Evolutionary conservation across 2,797 vertebrate genomes (phyloP).

Genomic region (Glossophaga mutica): DNA sequence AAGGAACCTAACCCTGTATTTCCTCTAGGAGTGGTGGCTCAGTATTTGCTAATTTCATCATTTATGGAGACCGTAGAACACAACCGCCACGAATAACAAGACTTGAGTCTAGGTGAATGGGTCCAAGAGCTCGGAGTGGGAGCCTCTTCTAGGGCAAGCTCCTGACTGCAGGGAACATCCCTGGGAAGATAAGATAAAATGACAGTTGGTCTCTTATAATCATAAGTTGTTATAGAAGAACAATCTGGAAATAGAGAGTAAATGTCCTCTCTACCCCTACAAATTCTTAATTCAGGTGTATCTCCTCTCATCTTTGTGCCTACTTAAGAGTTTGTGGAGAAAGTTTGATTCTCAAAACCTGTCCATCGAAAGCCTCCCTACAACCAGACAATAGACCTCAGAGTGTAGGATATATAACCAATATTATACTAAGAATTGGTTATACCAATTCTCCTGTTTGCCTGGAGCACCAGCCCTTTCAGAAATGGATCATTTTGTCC

Average conservation of each 20-base stretch:
- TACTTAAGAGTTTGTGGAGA: not conserved
- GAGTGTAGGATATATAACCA: not conserved
- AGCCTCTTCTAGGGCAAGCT: not conserved
- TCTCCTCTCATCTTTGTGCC: not conserved
- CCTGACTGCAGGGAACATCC: not conserved
- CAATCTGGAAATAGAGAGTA: not conserved
- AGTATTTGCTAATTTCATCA: not conserved
- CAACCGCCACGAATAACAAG: not conserved
- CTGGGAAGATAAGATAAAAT: not conserved
- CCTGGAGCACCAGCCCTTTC: constrained; percentile 8
- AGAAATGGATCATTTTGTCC: constrained; percentile 43
- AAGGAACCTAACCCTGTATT: not conserved
- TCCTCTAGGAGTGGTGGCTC: not conserved
- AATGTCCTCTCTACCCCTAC: not conserved
- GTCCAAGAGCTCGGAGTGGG: not conserved
- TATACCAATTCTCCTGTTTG: constrained; percentile 25
- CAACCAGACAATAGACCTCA: not conserved
- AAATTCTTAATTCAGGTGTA: not conserved
- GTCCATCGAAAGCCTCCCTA: not conserved
- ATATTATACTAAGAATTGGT: too few species aligned
- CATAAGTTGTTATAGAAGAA: not conserved
- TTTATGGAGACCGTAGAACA: not conserved
- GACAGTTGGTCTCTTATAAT: not conserved
- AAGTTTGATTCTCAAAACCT: not conserved
- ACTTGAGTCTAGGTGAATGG: not conserved